phyloP scores from a whole-genome alignment of 2,113 vertebrate genomes.

The Talpa occidentalis region DNA sequence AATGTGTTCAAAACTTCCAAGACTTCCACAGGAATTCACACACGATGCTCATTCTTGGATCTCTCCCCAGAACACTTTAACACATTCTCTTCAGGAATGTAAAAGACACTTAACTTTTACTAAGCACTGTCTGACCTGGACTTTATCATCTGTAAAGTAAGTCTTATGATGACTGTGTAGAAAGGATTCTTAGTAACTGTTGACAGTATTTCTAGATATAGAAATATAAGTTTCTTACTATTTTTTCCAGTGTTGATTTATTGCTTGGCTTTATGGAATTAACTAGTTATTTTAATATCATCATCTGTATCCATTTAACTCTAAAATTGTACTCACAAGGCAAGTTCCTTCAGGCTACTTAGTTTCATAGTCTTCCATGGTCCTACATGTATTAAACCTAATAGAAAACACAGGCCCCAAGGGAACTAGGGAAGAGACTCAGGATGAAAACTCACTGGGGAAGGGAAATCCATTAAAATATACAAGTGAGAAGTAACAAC shows the following conservation, averaged over 20 bases:
- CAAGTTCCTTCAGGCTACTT: neutral
- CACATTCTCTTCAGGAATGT: neutral
- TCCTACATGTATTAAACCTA: neutral
- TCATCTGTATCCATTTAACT: neutral
- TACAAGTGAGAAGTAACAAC: neutral
- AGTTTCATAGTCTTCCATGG: neutral
- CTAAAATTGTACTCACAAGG: neutral
- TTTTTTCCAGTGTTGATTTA: constrained; percentile 7
- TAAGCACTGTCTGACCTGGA: neutral
- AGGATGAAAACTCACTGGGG: neutral
- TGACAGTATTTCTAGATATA: neutral
- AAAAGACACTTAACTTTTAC: constrained; percentile 35
- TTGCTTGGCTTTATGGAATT: neutral
- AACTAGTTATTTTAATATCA: neutral
- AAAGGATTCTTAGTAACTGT: constrained; percentile 35
- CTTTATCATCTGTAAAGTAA: constrained; percentile 26
- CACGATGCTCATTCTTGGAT: constrained; percentile 46
- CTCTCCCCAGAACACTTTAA: constrained; percentile 5
- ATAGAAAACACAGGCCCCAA: neutral
- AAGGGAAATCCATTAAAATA: neutral
- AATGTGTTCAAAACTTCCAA: constrained; percentile 56
- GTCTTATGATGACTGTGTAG: neutral
- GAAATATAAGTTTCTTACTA: neutral
- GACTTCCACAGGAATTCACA: constrained; percentile 18
- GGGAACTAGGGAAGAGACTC: neutral